These are phyloP conservation scores for Armadillidium nasatum DNA, from an alignment of 1,140 invertebrate species.

Conservation along the genomic window DNA sequence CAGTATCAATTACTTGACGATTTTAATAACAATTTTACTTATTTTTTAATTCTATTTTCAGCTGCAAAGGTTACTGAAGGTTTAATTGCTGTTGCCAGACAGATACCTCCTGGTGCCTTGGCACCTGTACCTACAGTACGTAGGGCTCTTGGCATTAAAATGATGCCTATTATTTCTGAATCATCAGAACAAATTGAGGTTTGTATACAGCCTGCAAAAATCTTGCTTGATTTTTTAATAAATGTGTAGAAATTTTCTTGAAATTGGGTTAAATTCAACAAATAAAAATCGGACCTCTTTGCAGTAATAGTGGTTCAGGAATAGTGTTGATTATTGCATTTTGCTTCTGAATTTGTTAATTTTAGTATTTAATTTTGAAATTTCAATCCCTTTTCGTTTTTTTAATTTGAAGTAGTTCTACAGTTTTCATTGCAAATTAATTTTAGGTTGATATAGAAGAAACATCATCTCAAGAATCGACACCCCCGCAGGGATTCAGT, in stretches of 20 bases:
- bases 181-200: slow-evolving; percentile 36
- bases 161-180: slow-evolving; percentile 35
- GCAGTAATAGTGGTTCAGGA: too few relatives aligned
- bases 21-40: neutral
- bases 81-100: slow-evolving; percentile 71
- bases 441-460: slow-evolving; percentile 35
- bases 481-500: slow-evolving; percentile 20
- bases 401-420: too few relatives aligned
- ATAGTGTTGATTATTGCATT: too few relatives aligned
- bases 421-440: neutral
- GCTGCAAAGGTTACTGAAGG: slow-evolving; percentile 75
- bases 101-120: slow-evolving; percentile 68
- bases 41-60: slow-evolving; percentile 46
- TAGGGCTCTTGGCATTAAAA: slow-evolving; percentile 71
- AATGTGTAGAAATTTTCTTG: too few relatives aligned
- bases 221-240: too few relatives aligned
- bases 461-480: slow-evolving; percentile 33
- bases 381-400: too few relatives aligned
- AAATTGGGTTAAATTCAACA: too few relatives aligned
- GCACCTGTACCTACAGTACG: slow-evolving; percentile 66
- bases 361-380: too few relatives aligned
- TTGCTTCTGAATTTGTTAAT: too few relatives aligned
- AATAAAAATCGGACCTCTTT: too few relatives aligned
- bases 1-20: too few relatives aligned
- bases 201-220: neutral